Evolutionary conservation across 1,140 invertebrate genomes (phyloP), one percentile per base, ranked within the genome.

Genomic region (Neodiprion fabricii): DNA sequence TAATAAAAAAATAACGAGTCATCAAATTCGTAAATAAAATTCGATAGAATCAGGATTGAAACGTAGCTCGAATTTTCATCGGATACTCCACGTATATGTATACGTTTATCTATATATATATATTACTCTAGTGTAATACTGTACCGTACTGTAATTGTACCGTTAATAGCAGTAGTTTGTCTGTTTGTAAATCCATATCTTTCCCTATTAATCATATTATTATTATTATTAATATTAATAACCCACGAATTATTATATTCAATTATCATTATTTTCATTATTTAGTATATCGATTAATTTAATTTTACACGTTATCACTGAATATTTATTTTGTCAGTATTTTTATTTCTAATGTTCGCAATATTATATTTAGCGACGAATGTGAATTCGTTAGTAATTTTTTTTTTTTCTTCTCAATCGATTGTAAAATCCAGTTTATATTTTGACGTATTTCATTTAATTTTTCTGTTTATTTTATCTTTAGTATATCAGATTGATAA

Each of bases 151-250:
- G 81, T 78, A 53, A 73, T 69, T 85, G 76, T 78, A 82, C 79
- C 79, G 81, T 83, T 83, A 79, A 80, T 85, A 86, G 85, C 78
- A 83, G 81, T 87, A 85, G 85, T 81, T 65, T 86, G 81, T 87
- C 79, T 85, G 82, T 85, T 79, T 82, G 72, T 76, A 67, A 76
- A 65, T 65, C 65, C 47, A 61, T 70, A 71, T 23, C 67, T 68
- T 61, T 49, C 50, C 67, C 21, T 12, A 71, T 14, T 61, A 61
- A 61, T 61, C n/a, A 61, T 14, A 14, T 61, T 14, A 61, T 61
- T 61, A 61, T 40, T 40, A 40, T 40, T 40, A 40, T 40, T 40
- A 40, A 40, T 40, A 40, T 40, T 5, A 40, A 40, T 40, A 40
- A 2, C 28, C 5, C 28, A 40, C 28, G 28, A 3, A 40, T 40